phyloP scores from a whole-genome alignment of 1,140 invertebrate species.

The Tetraneura akinire region DNA sequence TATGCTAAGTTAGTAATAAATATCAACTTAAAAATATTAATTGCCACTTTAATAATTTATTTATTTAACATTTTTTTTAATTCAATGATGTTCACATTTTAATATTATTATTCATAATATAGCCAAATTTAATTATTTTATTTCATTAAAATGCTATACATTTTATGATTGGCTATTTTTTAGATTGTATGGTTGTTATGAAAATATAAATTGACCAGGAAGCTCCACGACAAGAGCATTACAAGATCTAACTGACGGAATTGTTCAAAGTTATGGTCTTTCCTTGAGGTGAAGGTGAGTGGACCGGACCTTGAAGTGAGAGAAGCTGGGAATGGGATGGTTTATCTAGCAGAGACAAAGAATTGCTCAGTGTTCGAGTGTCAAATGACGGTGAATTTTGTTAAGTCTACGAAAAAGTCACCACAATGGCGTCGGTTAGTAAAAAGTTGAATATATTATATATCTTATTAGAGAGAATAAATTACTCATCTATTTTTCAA shows the following conservation, averaged over 20 bases:
- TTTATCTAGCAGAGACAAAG: constrained; percentile 67
- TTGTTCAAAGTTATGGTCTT: constrained; percentile 74
- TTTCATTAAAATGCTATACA: too few relatives aligned
- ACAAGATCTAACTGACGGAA: constrained; percentile 76
- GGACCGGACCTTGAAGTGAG: constrained; percentile 74
- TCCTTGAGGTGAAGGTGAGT: constrained; percentile 66
- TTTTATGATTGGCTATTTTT: constrained; percentile 13
- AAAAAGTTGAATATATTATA: too few relatives aligned
- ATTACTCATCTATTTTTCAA: background rate
- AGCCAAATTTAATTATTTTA: too few relatives aligned
- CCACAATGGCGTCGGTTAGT: too few relatives aligned
- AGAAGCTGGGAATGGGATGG: constrained; percentile 69
- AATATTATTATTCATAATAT: too few relatives aligned
- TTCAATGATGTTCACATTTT: too few relatives aligned
- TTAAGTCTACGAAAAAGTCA: constrained; percentile 61
- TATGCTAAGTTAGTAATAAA: constrained; percentile 73
- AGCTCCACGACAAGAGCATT: constrained; percentile 68
- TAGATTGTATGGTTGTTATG: constrained; percentile 77
- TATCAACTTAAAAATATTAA: too few relatives aligned
- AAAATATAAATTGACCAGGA: constrained; percentile 66
- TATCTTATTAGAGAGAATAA: too few relatives aligned
- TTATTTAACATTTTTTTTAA: too few relatives aligned
- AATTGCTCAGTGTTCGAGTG: constrained; percentile 66
- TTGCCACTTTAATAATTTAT: too few relatives aligned
- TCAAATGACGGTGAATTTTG: constrained; percentile 72